Evolutionary conservation across 2,888 invertebrate genomes (phyloP).

Genomic region (Platycheirus albimanus): DNA sequence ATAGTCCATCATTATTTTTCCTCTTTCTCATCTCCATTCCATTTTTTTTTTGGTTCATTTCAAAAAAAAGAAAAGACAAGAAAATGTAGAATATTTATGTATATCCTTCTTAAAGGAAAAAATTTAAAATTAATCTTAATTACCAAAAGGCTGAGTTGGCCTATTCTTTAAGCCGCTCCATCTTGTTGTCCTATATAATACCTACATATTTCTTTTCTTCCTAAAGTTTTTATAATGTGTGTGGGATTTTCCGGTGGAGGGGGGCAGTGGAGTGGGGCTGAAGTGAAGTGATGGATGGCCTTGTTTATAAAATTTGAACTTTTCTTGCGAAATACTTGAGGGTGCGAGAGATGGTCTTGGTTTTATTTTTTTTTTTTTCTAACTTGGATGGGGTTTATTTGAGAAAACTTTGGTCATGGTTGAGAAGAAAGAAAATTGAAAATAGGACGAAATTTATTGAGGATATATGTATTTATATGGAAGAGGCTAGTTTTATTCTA

Average conservation of each 20-base stretch:
- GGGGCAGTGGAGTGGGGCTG: neutral
- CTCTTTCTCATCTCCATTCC: neutral
- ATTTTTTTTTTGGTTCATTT: too few relatives aligned
- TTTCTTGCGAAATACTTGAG: slow-evolving; percentile 39
- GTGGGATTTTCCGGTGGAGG: neutral
- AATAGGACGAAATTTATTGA: slow-evolving; percentile 13
- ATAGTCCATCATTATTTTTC: slow-evolving; percentile 68
- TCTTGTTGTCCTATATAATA: slow-evolving; percentile 24
- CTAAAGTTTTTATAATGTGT: neutral
- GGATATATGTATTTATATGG: neutral
- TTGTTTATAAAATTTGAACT: slow-evolving; percentile 72
- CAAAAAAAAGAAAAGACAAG: neutral
- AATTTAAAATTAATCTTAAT: slow-evolving; percentile 74
- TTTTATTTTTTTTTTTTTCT: too few relatives aligned
- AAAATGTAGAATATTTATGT: slow-evolving; percentile 35
- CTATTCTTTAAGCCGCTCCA: slow-evolving; percentile 53
- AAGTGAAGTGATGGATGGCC: slow-evolving; percentile 67
- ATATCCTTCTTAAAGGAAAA: slow-evolving; percentile 49
- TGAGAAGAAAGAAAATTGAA: slow-evolving; percentile 57
- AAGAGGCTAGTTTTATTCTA: too few relatives aligned
- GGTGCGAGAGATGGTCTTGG: slow-evolving; percentile 10
- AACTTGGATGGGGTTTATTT: slow-evolving; percentile 50
- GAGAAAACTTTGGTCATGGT: slow-evolving; percentile 44
- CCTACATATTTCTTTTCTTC: neutral
- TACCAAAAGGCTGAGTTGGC: slow-evolving; percentile 71